Base-by-base conservation (phyloP, 2,113 vertebrate genomes). In the Pelobates fuscus region DNA sequence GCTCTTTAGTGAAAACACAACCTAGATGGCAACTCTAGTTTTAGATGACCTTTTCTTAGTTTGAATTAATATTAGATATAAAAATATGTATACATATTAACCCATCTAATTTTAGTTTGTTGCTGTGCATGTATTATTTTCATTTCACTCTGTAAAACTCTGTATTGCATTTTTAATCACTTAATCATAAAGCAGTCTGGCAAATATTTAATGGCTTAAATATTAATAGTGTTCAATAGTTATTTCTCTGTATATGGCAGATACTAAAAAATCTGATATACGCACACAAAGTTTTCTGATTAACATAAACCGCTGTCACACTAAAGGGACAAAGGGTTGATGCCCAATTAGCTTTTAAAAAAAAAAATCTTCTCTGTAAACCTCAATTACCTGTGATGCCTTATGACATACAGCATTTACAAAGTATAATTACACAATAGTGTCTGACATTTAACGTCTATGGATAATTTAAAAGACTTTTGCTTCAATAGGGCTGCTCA, bases 391-490 rank as follows among this genome's bases (percentile, higher is more conserved):
- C 90, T 92, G 87, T 92, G 91, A 93, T 91, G 89, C 89, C 88
- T 91, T 93, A 91, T 91, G 91, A 93, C 91, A 92, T 91, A 89
- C 90, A 89, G 87, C 90, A 80, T 92, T 92, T 93, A 91, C 89
- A 89, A 91, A 91, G 90, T 91, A 89, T 91, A 93, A 93, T 93
- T 94, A 92, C 89, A 94, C 91, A 91, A 90, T 91, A 89, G 89
- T 86, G 89, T 91, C 89, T 93, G 92, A 93, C 92, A 92, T 92
- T 93, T 92, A 90, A 90, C 18, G 89, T 90, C 87, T 91, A 91
- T 84, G 86, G 91, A 91, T 91, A 93, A 93, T 92, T 93, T 91
- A 91, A 91, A 90, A 90, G 88, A 90, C 88, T 92, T 88, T 89
- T 88, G 84, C 87, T 91, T 92, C 88, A 90, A 88, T 91, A 89